phyloP scores from a whole-genome alignment of 2,797 vertebrate genomes.

The Lacerta viridis region DNA sequence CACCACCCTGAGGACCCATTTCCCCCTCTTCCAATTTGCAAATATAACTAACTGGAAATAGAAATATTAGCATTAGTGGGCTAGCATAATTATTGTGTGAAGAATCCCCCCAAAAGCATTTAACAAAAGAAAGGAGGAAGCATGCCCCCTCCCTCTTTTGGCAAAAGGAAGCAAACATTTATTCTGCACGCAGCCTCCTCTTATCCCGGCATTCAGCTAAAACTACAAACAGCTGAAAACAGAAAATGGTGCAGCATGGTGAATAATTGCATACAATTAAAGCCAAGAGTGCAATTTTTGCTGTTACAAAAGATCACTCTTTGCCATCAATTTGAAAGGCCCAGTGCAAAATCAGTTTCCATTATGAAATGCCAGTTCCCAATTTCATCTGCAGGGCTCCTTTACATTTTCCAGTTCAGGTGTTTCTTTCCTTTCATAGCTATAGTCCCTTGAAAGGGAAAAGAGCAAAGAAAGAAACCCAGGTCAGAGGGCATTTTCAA shows the following conservation, averaged over 20 bases:
- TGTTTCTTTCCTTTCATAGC: conserved; percentile 53
- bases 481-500: conserved; percentile 26
- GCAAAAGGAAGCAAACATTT: conserved; percentile 52
- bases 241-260: conserved; percentile 64
- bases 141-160: not conserved
- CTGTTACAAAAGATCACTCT: conserved; percentile 72
- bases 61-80: not conserved
- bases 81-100: not conserved
- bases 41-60: not conserved
- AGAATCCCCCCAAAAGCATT: not conserved
- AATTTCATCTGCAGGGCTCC: conserved; percentile 60
- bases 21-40: not conserved
- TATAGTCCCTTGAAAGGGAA: conserved; percentile 54
- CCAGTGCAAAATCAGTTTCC: conserved; percentile 65
- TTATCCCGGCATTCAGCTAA: conserved; percentile 66
- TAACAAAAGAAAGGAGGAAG: not conserved
- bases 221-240: conserved; percentile 42
- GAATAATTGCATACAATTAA: conserved; percentile 82
- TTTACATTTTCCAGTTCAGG: conserved; percentile 61
- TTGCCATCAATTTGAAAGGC: conserved; percentile 69
- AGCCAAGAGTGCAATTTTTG: conserved; percentile 78
- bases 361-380: conserved; percentile 71
- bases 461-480: conserved; percentile 41
- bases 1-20: not conserved
- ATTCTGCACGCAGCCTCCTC: conserved; percentile 58